Percentiles rank a stretch among this genome's conserved stretches.
phyloP scores from a whole-genome alignment of 2,113 vertebrate species.

The Haemorhous mexicanus region DNA sequence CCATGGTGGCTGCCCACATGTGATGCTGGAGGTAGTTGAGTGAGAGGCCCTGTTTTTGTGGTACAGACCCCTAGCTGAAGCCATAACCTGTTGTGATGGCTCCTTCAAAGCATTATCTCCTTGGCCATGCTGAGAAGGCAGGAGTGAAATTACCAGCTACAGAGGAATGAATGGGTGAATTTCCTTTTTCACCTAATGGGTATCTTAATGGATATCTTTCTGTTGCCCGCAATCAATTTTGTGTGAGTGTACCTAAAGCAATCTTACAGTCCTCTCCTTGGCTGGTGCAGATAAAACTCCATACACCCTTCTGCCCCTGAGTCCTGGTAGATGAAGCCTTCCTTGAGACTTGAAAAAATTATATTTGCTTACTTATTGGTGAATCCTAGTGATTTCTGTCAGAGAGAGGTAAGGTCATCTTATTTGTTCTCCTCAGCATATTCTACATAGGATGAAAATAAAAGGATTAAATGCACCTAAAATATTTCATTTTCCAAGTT shows the following conservation, averaged over 20 bases:
- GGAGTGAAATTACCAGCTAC: accelerated
- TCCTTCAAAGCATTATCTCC: not conserved
- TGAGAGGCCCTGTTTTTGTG: not conserved
- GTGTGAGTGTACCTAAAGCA: not conserved
- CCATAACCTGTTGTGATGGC: not conserved
- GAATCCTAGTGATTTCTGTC: not conserved
- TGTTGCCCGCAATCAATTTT: not conserved
- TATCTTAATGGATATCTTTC: not conserved
- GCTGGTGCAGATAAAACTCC: not conserved
- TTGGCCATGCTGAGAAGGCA: not conserved
- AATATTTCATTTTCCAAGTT: not conserved
- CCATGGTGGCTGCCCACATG: not conserved
- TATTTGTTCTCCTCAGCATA: not conserved
- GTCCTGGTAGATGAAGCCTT: not conserved
- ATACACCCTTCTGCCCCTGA: not conserved
- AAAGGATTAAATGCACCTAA: not conserved
- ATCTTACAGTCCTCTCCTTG: not conserved
- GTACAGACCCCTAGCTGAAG: not conserved
- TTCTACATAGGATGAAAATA: not conserved
- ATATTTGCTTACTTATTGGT: not conserved
- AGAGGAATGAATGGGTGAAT: not conserved
- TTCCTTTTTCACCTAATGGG: not conserved
- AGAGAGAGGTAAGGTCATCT: not conserved
- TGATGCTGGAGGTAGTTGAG: not conserved
- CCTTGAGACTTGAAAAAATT: not conserved